A percentile compares a stretch with the other conserved stretches of the same genome.
phyloP scores from a whole-genome alignment of 2,113 vertebrate species.

The Cavia aperea region DNA sequence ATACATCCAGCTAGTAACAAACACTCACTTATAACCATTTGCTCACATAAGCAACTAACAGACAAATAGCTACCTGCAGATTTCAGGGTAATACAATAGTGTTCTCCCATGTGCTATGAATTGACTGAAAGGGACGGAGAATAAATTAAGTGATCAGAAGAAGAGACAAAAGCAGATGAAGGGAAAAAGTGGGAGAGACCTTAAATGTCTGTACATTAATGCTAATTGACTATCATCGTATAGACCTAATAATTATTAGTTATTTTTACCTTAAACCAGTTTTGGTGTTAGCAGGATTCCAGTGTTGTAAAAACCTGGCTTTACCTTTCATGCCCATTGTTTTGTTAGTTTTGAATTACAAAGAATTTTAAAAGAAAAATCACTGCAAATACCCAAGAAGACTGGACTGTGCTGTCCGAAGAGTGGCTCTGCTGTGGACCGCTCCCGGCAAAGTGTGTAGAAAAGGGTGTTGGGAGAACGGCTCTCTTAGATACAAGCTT shows the following conservation, averaged over 20 bases:
- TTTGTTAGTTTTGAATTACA: not conserved
- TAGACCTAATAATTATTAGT: accelerated
- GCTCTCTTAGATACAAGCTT: not conserved
- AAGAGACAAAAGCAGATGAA: too few species aligned
- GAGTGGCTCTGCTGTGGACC: accelerated
- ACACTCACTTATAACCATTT: not conserved
- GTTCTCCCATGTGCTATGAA: not conserved
- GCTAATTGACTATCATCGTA: accelerated
- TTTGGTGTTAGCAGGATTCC: not conserved
- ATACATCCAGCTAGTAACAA: not conserved
- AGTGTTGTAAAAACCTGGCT: not conserved
- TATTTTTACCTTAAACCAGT: not conserved
- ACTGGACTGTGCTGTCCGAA: accelerated
- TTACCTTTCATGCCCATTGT: not conserved
- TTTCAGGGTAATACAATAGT: not conserved
- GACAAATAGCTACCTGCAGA: too few species aligned
- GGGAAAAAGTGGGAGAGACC: not conserved
- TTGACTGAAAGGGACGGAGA: not conserved
- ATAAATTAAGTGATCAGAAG: not conserved
- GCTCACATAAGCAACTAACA: not conserved
- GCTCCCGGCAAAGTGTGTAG: not conserved
- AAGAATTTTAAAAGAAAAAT: not conserved
- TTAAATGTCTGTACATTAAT: not conserved
- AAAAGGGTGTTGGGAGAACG: not conserved
- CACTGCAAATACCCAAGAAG: accelerated